These are phyloP conservation scores for Hermetia illucens DNA, from an alignment of 1,140 invertebrate species.

Conservation along the genomic window DNA sequence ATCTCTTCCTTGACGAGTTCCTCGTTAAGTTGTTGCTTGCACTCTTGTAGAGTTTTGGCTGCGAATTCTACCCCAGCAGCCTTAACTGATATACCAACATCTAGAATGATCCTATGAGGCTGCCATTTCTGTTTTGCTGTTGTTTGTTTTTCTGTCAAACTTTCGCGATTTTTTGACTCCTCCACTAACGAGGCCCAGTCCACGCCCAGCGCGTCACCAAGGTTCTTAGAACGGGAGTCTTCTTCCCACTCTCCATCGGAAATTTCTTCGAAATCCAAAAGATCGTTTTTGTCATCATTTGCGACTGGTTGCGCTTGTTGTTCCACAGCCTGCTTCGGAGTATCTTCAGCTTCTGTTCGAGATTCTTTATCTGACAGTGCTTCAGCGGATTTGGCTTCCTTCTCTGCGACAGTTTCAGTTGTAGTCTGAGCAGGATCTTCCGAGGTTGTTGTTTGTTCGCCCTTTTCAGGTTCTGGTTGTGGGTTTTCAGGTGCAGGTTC, in stretches of 20 bases:
- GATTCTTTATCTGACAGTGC: constrained; percentile 13
- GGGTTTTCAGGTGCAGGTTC: constrained; percentile 10
- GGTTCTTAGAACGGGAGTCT: constrained; percentile 48
- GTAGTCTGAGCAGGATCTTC: constrained; percentile 15
- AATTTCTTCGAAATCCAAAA: constrained; percentile 74
- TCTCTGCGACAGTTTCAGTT: constrained; percentile 9
- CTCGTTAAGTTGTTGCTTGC: constrained; percentile 16
- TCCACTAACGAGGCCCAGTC: constrained; percentile 81
- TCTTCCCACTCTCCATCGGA: constrained; percentile 78
- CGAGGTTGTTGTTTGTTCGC: constrained; percentile 1
- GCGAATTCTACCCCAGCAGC: constrained; percentile 51
- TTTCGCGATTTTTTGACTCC: constrained; percentile 48
- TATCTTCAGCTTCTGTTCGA: constrained; percentile 20
- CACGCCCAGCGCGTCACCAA: constrained; percentile 78
- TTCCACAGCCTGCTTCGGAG: constrained; percentile 15
- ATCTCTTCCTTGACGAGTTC: constrained; percentile 4
- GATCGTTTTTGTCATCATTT: constrained; percentile 53
- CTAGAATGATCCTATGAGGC: constrained; percentile 50
- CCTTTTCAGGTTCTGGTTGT: constrained; percentile 4
- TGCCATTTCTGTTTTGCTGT: constrained; percentile 60
- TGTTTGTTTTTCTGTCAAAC: constrained; percentile 30
- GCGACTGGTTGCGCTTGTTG: constrained; percentile 16
- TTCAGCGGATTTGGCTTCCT: constrained; percentile 10
- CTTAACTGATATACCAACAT: constrained; percentile 54
- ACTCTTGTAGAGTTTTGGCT: constrained; percentile 35